Evolutionary conservation across 2,797 vertebrate genomes (phyloP).

Genomic region (Melanotaenia boesemani): DNA sequence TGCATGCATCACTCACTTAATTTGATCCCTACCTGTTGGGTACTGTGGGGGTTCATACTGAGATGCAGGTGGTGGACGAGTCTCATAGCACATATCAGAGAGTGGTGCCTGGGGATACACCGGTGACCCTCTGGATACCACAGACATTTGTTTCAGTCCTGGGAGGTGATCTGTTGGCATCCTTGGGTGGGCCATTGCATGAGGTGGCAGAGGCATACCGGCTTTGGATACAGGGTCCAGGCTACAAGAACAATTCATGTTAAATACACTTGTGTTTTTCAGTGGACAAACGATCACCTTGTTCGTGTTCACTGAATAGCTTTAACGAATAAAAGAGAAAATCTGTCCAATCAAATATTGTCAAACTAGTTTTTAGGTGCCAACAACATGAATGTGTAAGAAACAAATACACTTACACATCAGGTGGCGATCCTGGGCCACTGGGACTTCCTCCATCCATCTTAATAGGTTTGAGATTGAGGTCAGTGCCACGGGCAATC

Average conservation of each 20-base stretch:
- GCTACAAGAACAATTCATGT: conserved; percentile 70
- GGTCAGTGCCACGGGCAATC: conserved; percentile 92
- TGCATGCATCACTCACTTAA: neutral
- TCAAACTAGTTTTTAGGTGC: neutral
- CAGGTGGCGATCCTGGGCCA: conserved; percentile 95
- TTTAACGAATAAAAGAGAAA: neutral
- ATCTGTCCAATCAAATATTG: neutral
- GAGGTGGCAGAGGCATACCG: conserved; percentile 88
- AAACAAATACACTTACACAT: conserved; percentile 84
- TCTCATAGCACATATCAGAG: conserved; percentile 92
- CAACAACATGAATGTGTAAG: neutral
- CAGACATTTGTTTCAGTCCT: conserved; percentile 89
- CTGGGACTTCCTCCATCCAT: conserved; percentile 91
- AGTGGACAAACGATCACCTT: neutral
- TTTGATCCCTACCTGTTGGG: conserved; percentile 84
- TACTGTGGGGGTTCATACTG: conserved; percentile 92
- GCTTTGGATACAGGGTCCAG: conserved; percentile 88
- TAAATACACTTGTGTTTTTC: neutral
- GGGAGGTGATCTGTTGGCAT: conserved; percentile 87
- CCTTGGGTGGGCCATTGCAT: conserved; percentile 84
- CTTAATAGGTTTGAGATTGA: conserved; percentile 88
- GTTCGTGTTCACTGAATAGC: neutral
- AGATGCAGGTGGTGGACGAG: conserved; percentile 87
- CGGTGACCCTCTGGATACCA: conserved; percentile 89
- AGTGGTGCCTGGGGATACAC: conserved; percentile 89